These are phyloP conservation scores for Polietes domitor DNA, from an alignment of 2,888 invertebrate genomes.

Conservation along the genomic window DNA sequence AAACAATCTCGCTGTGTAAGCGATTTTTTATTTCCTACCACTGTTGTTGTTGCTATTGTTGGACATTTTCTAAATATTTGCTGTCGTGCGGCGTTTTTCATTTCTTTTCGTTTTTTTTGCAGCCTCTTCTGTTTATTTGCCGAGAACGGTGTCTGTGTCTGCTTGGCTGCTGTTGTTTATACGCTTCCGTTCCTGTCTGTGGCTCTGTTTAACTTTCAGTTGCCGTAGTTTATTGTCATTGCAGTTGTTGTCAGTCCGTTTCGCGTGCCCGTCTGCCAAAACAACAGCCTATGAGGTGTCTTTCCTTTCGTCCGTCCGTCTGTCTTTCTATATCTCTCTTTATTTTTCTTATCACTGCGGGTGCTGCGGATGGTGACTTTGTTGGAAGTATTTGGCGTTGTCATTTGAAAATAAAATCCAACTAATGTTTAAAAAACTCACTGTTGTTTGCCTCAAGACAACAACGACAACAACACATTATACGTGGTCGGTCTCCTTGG, in stretches of 20 bases:
- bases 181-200: constrained; percentile 50
- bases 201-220: constrained; percentile 20
- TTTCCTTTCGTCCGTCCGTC: too few relatives aligned
- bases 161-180: constrained; percentile 9
- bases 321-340: too few relatives aligned
- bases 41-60: constrained; percentile 22
- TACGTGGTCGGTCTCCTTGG: background rate
- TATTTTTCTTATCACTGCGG: constrained; percentile 23
- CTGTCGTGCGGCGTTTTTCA: constrained; percentile 46
- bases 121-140: constrained; percentile 29
- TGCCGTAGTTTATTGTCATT: constrained; percentile 52
- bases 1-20: background rate
- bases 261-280: background rate
- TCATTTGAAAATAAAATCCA: constrained; percentile 9
- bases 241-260: constrained; percentile 59
- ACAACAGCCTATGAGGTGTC: background rate
- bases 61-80: constrained; percentile 54
- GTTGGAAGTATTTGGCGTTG: constrained; percentile 4
- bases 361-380: background rate
- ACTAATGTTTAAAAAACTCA: constrained; percentile 26
- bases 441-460: background rate
- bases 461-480: background rate
- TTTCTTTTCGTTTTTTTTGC: constrained; percentile 38
- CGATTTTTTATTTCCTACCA: constrained; percentile 1
- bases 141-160: constrained; percentile 12